Percentiles rank a stretch among this genome's conserved stretches.
Evolutionary conservation across 2,797 vertebrate species (phyloP).

Genomic region (Lepus oiostolus): DNA sequence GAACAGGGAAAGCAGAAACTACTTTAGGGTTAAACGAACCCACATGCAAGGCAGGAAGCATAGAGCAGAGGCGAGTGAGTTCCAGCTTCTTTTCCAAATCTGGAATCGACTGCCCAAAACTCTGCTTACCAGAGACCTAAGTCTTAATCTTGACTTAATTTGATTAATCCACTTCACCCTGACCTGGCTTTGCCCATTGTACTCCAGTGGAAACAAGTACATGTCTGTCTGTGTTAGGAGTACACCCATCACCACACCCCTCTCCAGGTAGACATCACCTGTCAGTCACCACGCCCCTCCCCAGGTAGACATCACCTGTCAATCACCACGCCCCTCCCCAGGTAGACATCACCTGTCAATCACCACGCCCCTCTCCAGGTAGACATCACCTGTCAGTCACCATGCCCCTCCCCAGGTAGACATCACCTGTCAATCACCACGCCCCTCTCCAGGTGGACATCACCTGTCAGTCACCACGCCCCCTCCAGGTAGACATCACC

Average conservation of each 20-base stretch:
- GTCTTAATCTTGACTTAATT: neutral
- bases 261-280: neutral
- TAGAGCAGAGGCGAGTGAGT: neutral
- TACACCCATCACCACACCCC: fast-evolving
- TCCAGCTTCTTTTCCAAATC: neutral
- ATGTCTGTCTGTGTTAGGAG: neutral
- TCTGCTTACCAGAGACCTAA: neutral
- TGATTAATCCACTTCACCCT: neutral
- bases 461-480: too few relatives aligned
- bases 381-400: too few relatives aligned
- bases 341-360: too few relatives aligned
- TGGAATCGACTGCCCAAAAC: neutral
- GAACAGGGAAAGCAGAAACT: neutral
- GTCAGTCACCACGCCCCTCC: too few relatives aligned
- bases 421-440: too few relatives aligned
- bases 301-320: too few relatives aligned
- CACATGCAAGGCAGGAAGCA: fast-evolving
- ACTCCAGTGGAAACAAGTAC: too few relatives aligned
- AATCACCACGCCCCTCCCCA: too few relatives aligned
- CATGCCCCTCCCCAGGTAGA: too few relatives aligned
- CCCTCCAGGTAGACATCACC: too few relatives aligned
- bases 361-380: too few relatives aligned
- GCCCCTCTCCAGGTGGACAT: too few relatives aligned
- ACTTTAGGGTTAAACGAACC: neutral
- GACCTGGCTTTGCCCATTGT: neutral